These are phyloP conservation scores for Bostrychus sinensis DNA, from an alignment of 2,113 vertebrate genomes.

Conservation along the genomic window DNA sequence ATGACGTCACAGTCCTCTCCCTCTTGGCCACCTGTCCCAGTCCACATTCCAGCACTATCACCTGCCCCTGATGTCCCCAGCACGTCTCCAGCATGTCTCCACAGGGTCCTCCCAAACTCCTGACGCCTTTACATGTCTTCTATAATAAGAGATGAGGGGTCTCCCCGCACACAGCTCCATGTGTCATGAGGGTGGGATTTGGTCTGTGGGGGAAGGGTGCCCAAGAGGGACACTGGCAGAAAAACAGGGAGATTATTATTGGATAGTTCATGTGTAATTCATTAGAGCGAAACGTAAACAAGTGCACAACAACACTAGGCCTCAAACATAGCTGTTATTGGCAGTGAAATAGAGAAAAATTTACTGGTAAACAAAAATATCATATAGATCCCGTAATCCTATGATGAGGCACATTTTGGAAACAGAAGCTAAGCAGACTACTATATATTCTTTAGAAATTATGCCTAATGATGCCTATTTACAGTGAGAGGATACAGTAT, in stretches of 20 bases:
- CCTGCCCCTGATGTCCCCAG: constrained; percentile 33
- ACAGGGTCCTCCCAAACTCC: background rate
- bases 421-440: too few relatives aligned
- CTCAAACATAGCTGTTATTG: background rate
- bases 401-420: too few relatives aligned
- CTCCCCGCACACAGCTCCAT: constrained; percentile 49
- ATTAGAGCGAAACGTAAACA: constrained; percentile 32
- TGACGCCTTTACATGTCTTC: constrained; percentile 36
- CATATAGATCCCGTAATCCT: too few relatives aligned
- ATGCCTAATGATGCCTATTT: too few relatives aligned
- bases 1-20: constrained; percentile 38
- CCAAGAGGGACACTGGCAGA: constrained; percentile 39
- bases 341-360: background rate
- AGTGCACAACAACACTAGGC: too few relatives aligned
- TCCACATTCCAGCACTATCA: constrained; percentile 53
- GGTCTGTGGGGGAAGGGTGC: constrained; percentile 38
- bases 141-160: constrained; percentile 57
- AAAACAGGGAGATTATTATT: constrained; percentile 63
- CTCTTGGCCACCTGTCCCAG: constrained; percentile 46
- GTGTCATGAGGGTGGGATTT: constrained; percentile 39
- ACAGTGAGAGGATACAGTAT: too few relatives aligned
- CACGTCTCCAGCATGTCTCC: constrained; percentile 10
- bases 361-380: background rate
- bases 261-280: constrained; percentile 29
- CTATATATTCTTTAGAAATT: too few relatives aligned